Base-by-base conservation (phyloP, 2,113 vertebrate species). In the Perca flavescens region DNA sequence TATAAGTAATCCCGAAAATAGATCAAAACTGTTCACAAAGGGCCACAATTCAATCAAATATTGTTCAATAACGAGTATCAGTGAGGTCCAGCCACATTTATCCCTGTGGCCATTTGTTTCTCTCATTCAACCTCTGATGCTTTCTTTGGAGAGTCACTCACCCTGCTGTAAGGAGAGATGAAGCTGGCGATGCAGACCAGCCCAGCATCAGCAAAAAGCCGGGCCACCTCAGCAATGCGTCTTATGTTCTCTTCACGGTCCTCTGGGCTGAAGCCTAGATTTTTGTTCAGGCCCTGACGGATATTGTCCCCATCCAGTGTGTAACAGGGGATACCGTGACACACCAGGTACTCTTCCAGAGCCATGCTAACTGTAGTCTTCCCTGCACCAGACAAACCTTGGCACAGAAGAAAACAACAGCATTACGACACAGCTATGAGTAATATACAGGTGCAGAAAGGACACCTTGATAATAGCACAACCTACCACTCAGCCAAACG, bases 301-400 rank as follows among this genome's bases (percentile, higher is more conserved):
- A 99, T 98, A 80, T 99, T 99, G 95, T 99, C 98, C 19, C 98
- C 98, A 66, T 99, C 98, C 86, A 99, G 91, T 0, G 97, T 97
- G 90, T 99, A 99, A 93, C 98, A 99, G 0, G 98, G 98, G 75
- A 99, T 99, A 8, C 97, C 98, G 10, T 99, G 98, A 74, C 98
- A 99, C 9, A 99, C 98, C 77, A 99, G 94, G 82, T 99, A 97
- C 67, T 99, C 98, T 92, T 99, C 98, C 86, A 99, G 79, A 25
- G 98, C 98, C 97, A 99, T 99, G 94, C 98, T 99, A 66, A 99
- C 97, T 0, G 98, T 99, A 25, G 98, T 99, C 94, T 99, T 99
- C 17, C 98, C 98, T 49, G 98, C 98, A 56, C 98, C 98, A 7
- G 98, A 99, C 0, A 99, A 84, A 60, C 98, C 98, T 99, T 75